phyloP scores from a whole-genome alignment of 2,888 invertebrate species.

The Embidobia sp. region DNA sequence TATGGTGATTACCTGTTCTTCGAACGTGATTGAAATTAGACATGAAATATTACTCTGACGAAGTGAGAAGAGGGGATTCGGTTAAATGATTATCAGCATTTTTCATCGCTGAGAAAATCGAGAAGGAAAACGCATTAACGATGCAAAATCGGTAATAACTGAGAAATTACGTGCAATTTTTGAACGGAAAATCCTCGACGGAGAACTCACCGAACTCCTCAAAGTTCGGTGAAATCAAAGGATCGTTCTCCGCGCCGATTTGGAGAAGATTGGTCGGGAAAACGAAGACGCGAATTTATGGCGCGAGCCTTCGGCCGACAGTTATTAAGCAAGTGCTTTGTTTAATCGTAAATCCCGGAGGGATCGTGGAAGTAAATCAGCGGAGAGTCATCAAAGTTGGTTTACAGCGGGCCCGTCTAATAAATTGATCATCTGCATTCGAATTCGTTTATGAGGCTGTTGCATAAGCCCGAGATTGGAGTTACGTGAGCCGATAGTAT shows the following conservation, averaged over 20 bases:
- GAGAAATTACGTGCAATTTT: too few relatives aligned
- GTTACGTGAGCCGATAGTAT: slow-evolving; percentile 7
- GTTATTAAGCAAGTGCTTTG: background rate
- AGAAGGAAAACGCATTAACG: too few relatives aligned
- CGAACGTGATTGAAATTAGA: slow-evolving; percentile 31
- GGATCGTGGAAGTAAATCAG: slow-evolving; percentile 12
- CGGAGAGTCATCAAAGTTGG: slow-evolving; percentile 20
- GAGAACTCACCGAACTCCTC: too few relatives aligned
- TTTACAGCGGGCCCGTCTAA: slow-evolving; percentile 15
- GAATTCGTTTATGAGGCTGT: slow-evolving; percentile 28
- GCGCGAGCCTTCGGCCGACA: too few relatives aligned
- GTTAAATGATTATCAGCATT: too few relatives aligned
- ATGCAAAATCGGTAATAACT: too few relatives aligned
- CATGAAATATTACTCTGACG: slow-evolving; percentile 26
- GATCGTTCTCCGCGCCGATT: too few relatives aligned
- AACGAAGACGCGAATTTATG: too few relatives aligned
- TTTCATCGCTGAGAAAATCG: too few relatives aligned
- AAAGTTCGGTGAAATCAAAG: too few relatives aligned
- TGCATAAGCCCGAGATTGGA: background rate
- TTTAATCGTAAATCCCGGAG: slow-evolving; percentile 4
- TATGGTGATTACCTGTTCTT: slow-evolving; percentile 14
- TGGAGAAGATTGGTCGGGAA: too few relatives aligned
- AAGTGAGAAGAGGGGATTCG: slow-evolving; percentile 5
- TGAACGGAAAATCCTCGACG: too few relatives aligned
- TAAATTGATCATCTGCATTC: slow-evolving; percentile 23